Conservation (phyloP, 2,113 vertebrate genomes). For the Psammodynastes pulverulentus region DNA sequence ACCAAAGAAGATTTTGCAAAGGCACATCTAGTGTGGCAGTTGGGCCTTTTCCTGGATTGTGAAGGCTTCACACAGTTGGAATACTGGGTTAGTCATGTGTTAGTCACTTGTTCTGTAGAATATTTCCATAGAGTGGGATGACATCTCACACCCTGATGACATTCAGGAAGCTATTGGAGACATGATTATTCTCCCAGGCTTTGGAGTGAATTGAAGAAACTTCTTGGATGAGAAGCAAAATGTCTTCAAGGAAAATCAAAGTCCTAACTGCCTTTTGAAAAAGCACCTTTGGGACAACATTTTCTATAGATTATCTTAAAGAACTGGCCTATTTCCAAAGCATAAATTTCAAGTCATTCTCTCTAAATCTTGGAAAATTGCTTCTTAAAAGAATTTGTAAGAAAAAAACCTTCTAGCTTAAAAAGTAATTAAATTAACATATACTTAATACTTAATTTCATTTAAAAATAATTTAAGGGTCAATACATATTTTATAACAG, state of each 20-base stretch:
- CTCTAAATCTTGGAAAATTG: not conserved
- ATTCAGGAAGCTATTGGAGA: too few species aligned
- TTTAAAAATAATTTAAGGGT: conserved; percentile 46
- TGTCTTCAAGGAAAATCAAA: not conserved
- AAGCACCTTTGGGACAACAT: not conserved
- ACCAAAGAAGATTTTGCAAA: too few species aligned
- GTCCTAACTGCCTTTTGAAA: not conserved
- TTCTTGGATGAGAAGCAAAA: not conserved
- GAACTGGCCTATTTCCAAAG: not conserved
- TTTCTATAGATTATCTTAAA: not conserved
- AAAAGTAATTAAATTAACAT: conserved; percentile 41
- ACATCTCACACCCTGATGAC: too few species aligned
- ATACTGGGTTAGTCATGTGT: too few species aligned
- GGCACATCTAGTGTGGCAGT: too few species aligned
- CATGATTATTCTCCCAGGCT: too few species aligned
- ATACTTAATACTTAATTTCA: conserved; percentile 20
- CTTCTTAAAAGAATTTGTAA: conserved; percentile 20
- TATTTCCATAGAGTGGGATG: too few species aligned
- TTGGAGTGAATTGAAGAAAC: too few species aligned
- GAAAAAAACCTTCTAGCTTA: conserved; percentile 39
- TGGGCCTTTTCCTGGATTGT: too few species aligned
- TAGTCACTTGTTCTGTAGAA: too few species aligned
- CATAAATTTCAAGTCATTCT: not conserved
- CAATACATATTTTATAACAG: conserved; percentile 36
- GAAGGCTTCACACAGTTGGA: too few species aligned